Evolutionary conservation across 2,888 invertebrate species (phyloP).

Genomic region (Noctua pronuba): DNA sequence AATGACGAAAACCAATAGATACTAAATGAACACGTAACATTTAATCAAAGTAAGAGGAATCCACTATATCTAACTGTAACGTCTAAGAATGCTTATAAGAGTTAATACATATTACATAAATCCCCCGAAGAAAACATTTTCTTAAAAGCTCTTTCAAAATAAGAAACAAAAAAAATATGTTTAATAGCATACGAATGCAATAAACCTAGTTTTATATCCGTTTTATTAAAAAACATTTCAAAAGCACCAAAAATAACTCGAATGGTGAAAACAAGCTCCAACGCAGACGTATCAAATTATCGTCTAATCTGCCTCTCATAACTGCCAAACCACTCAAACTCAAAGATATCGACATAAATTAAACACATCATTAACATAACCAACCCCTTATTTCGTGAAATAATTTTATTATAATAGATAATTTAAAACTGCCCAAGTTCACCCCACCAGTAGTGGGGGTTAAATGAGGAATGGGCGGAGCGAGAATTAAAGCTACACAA

Average conservation of each 20-base stretch:
- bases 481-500: conserved; percentile 80
- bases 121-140: background rate
- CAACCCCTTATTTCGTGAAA: conserved; percentile 90
- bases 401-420: conserved; percentile 91
- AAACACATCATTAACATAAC: conserved; percentile 89
- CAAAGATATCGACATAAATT: conserved; percentile 85
- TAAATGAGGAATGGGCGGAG: conserved; percentile 87
- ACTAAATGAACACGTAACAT: no score
- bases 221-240: background rate
- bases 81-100: background rate
- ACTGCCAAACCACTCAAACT: conserved; percentile 68
- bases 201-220: background rate
- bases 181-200: background rate
- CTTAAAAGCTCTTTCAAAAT: background rate
- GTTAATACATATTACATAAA: background rate
- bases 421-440: conserved; percentile 89
- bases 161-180: background rate
- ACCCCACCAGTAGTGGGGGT: conserved; percentile 84
- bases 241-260: background rate
- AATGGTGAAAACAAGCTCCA: conserved; percentile 11
- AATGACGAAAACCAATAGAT: background rate
- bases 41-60: background rate
- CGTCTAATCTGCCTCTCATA: conserved; percentile 61
- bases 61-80: no score
- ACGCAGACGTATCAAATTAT: conserved; percentile 26